phyloP scores from a whole-genome alignment of 2,888 invertebrate genomes.

The Napeogenes inachia region DNA sequence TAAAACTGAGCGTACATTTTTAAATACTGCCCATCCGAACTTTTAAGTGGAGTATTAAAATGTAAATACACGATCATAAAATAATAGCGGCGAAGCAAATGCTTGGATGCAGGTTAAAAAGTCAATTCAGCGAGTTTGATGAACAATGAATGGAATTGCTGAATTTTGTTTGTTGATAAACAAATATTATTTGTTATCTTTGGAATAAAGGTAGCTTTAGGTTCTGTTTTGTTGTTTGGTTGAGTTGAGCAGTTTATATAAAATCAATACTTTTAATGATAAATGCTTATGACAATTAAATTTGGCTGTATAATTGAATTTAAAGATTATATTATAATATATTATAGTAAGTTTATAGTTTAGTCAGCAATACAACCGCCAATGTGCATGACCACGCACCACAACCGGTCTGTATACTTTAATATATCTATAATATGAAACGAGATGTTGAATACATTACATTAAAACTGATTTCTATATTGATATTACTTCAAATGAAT shows the following conservation, averaged over 20 bases:
- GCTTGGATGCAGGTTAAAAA: constrained; percentile 27
- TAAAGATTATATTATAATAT: no score
- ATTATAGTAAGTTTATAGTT: no score
- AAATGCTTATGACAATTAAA: no score
- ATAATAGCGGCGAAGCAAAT: constrained; percentile 17
- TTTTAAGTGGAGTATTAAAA: constrained; percentile 24
- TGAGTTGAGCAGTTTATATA: no score
- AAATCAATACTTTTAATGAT: no score
- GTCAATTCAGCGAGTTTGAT: constrained; percentile 37
- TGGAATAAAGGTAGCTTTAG: neutral
- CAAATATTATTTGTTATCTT: neutral
- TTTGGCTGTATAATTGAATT: no score
- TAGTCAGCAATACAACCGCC: constrained; percentile 19
- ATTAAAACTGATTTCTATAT: no score
- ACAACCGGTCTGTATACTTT: constrained; percentile 45
- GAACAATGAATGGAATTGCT: constrained; percentile 40
- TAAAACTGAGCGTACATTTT: constrained; percentile 1
- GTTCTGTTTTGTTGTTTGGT: neutral
- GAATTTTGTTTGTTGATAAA: constrained; percentile 9
- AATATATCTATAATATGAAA: neutral
- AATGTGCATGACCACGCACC: constrained; percentile 49
- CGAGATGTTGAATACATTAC: no score
- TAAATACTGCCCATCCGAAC: constrained; percentile 15
- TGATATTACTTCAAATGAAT: no score
- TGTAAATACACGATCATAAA: constrained; percentile 22